A percentile compares a stretch with the other conserved stretches of the same genome.
Conservation (phyloP, 92 coral and sea anemone species). For the Metridium senile region DNA sequence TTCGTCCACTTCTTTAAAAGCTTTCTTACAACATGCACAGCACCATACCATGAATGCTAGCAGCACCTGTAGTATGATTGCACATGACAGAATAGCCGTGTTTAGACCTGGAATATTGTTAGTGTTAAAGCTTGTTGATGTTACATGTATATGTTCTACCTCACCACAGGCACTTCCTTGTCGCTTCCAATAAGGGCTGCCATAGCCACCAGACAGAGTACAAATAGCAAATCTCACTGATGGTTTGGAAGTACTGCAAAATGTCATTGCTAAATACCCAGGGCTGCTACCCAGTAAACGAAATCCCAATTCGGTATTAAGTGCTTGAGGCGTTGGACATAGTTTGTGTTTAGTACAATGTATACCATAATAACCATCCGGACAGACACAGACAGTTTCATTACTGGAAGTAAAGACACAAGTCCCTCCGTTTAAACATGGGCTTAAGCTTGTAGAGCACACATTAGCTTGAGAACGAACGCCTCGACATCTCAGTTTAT, state of each 20-base stretch:
- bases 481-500: slow-evolving; percentile 63
- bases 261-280: slow-evolving; percentile 50
- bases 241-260: slow-evolving; percentile 49
- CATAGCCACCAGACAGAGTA: slow-evolving; percentile 9
- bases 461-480: slow-evolving; percentile 38
- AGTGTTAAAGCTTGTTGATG: neutral
- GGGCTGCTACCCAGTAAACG: slow-evolving; percentile 31
- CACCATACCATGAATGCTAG: slow-evolving; percentile 48
- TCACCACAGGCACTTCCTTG: slow-evolving; percentile 43
- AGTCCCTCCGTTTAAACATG: slow-evolving; percentile 42
- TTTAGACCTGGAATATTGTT: slow-evolving; percentile 12
- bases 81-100: slow-evolving; percentile 49
- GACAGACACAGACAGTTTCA: slow-evolving; percentile 74
- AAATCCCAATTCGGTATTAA: slow-evolving; percentile 10
- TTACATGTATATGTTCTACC: neutral
- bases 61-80: slow-evolving; percentile 51
- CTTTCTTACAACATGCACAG: slow-evolving; percentile 43
- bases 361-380: slow-evolving; percentile 46
- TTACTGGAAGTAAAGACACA: slow-evolving; percentile 76
- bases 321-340: slow-evolving; percentile 32
- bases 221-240: slow-evolving; percentile 50
- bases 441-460: slow-evolving; percentile 50
- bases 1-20: slow-evolving; percentile 44
- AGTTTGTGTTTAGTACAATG: slow-evolving; percentile 37
- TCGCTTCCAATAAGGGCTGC: slow-evolving; percentile 23